Evolutionary conservation across 2,113 vertebrate species (phyloP).

Genomic region (Neomonachus schauinslandi): DNA sequence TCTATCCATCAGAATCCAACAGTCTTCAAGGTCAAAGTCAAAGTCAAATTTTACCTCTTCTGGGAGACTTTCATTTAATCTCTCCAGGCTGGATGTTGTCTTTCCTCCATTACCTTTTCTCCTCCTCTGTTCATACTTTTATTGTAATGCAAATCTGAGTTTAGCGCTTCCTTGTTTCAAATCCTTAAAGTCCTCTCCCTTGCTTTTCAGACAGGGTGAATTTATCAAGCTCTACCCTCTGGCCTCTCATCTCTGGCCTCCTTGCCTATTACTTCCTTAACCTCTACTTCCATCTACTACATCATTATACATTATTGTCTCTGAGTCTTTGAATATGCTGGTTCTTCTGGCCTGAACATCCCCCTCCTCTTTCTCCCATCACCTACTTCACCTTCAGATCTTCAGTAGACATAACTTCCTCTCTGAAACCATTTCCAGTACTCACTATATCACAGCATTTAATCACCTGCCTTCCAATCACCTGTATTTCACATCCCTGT

Average conservation of each 20-base stretch:
- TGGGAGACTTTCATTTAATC: neutral
- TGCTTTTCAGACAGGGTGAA: neutral
- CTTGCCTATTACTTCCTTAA: neutral
- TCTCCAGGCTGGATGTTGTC: neutral
- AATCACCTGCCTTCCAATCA: neutral
- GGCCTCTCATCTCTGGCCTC: neutral
- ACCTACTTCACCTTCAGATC: neutral
- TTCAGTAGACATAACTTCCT: neutral
- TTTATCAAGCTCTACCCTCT: neutral
- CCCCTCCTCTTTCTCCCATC: neutral
- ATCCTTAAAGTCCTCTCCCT: neutral
- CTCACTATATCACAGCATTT: neutral
- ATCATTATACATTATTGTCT: neutral
- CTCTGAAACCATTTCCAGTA: neutral
- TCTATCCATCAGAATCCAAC: neutral
- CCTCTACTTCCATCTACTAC: neutral
- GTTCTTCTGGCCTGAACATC: neutral
- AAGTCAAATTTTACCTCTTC: neutral
- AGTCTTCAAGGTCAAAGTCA: neutral
- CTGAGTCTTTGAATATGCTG: neutral
- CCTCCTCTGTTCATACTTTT: neutral
- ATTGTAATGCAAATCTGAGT: constrained; percentile 10
- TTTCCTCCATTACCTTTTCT: neutral
- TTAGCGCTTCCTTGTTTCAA: neutral
- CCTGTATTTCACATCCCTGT: neutral